Evolutionary conservation across 2,888 invertebrate species (phyloP).

Genomic region (Smittia aterrima): DNA sequence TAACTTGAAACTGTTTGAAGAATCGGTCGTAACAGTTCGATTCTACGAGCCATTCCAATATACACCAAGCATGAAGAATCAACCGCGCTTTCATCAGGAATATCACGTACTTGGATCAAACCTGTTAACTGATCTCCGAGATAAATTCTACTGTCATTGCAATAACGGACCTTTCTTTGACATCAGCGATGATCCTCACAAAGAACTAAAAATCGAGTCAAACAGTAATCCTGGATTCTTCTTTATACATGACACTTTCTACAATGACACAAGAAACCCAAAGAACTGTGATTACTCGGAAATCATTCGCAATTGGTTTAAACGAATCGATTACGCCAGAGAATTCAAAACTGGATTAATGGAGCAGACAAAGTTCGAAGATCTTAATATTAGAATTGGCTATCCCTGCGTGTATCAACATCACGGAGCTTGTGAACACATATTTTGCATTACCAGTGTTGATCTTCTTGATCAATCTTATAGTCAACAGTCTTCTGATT

Average conservation of each 20-base stretch:
- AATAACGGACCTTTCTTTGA: conserved; percentile 65
- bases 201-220: conserved; percentile 43
- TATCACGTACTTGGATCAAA: conserved; percentile 66
- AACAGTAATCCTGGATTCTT: conserved; percentile 62
- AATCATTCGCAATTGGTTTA: conserved; percentile 64
- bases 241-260: conserved; percentile 76
- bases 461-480: conserved; percentile 60
- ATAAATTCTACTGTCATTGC: conserved; percentile 71
- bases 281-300: conserved; percentile 65
- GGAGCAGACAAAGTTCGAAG: conserved; percentile 58
- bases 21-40: conserved; percentile 55
- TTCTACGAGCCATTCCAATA: conserved; percentile 56
- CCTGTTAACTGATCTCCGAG: conserved; percentile 67
- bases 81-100: conserved; percentile 57
- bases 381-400: conserved; percentile 60
- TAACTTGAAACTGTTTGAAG: conserved; percentile 47
- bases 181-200: conserved; percentile 57
- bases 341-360: conserved; percentile 58
- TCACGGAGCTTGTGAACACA: conserved; percentile 89
- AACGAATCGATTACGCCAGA: conserved; percentile 51
- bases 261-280: conserved; percentile 66
- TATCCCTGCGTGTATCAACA: conserved; percentile 78
- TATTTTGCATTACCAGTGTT: conserved; percentile 76
- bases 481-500: conserved; percentile 54
- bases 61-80: conserved; percentile 45